These are phyloP conservation scores for Salvelinus fontinalis DNA, from an alignment of 2,113 vertebrate species.

Conservation along the genomic window DNA sequence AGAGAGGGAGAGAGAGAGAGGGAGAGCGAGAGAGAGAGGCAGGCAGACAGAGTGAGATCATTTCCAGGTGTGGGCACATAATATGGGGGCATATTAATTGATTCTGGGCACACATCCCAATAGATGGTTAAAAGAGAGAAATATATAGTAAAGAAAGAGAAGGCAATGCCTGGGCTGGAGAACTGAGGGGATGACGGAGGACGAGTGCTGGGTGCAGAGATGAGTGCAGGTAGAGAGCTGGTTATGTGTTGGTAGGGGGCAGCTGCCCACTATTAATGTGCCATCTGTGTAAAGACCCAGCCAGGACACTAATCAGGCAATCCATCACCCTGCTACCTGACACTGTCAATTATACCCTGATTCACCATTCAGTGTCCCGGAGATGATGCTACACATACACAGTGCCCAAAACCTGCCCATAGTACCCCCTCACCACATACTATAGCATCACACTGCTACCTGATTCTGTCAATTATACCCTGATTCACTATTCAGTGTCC, in stretches of 20 bases:
- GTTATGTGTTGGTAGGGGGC: slow-evolving; percentile 32
- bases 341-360: slow-evolving; percentile 80
- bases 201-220: neutral
- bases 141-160: neutral
- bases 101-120: too few relatives aligned
- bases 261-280: slow-evolving; percentile 71
- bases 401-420: too few relatives aligned
- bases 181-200: slow-evolving; percentile 13
- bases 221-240: too few relatives aligned
- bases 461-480: slow-evolving; percentile 80
- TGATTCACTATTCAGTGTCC: slow-evolving; percentile 8
- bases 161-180: slow-evolving; percentile 1
- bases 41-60: too few relatives aligned
- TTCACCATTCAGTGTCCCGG: neutral
- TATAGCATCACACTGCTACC: too few relatives aligned
- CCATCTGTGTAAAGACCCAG: slow-evolving; percentile 76
- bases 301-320: slow-evolving; percentile 81
- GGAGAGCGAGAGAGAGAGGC: too few relatives aligned
- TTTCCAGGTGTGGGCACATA: too few relatives aligned
- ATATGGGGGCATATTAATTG: too few relatives aligned
- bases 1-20: too few relatives aligned
- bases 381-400: too few relatives aligned
- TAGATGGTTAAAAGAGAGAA: neutral
- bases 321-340: slow-evolving; percentile 85
- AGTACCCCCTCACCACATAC: too few relatives aligned